These are phyloP conservation scores for Triplophysa rosa DNA, from an alignment of 2,113 vertebrate genomes.

Conservation along the genomic window DNA sequence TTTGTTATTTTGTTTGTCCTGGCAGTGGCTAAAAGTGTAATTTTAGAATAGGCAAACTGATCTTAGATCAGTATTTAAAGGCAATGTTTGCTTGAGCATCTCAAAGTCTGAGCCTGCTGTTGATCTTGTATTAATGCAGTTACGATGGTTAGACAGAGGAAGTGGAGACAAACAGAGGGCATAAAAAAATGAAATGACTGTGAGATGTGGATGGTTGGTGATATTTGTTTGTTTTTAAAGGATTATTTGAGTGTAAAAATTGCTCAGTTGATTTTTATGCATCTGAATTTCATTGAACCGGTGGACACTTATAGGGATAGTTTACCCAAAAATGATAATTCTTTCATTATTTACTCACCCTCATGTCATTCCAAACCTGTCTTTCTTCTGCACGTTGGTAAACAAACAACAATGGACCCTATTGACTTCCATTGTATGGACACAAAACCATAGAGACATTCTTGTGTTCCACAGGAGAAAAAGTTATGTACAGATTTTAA, in stretches of 20 bases:
- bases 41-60: conserved; percentile 8
- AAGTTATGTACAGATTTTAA: no score
- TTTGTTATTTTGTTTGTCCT: conserved; percentile 1
- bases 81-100: background rate
- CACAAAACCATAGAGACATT: no score
- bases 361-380: no score
- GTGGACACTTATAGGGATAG: no score
- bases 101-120: background rate
- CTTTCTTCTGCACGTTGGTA: no score
- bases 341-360: no score
- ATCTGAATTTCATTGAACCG: no score
- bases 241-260: background rate
- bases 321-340: no score
- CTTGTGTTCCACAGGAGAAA: no score
- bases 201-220: background rate
- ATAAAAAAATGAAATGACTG: background rate
- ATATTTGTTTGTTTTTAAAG: background rate
- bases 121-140: conserved; percentile 14
- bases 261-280: background rate
- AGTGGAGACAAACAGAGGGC: background rate
- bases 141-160: background rate
- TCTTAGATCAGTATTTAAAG: conserved; percentile 2
- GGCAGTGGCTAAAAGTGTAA: background rate
- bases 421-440: no score
- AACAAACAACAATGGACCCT: no score